Evolutionary conservation across 1,140 invertebrate genomes (phyloP).

Genomic region (Zaprionus gabonicus): DNA sequence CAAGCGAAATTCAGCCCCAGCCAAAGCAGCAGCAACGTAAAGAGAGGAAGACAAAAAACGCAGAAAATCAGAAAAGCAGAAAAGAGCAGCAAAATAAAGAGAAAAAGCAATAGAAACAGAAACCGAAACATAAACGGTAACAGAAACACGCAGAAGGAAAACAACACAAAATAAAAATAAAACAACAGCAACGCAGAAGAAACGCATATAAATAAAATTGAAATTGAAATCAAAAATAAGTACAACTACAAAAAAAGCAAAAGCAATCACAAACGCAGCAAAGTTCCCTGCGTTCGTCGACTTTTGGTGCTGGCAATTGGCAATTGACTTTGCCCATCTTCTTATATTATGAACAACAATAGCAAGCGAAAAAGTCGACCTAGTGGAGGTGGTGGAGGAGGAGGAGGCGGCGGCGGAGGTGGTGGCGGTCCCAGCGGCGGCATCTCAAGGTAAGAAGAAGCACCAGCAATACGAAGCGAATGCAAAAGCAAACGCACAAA

Average conservation of each 20-base stretch:
- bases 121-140: conserved; percentile 12
- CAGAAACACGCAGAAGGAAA: conserved; percentile 32
- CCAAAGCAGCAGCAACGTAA: conserved; percentile 33
- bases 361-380: conserved; percentile 84
- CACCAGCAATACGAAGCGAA: conserved; percentile 39
- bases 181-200: conserved; percentile 11
- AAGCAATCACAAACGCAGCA: conserved; percentile 29
- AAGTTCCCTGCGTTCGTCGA: conserved; percentile 66
- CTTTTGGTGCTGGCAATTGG: conserved; percentile 65
- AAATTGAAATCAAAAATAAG: conserved; percentile 46
- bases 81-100: conserved; percentile 27
- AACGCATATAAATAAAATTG: conserved; percentile 52
- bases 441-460: conserved; percentile 82
- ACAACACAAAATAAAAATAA: conserved; percentile 9
- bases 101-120: conserved; percentile 43
- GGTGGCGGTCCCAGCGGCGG: conserved; percentile 66
- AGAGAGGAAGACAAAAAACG: conserved; percentile 7
- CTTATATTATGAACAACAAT: conserved; percentile 77
- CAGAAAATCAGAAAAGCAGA: conserved; percentile 25
- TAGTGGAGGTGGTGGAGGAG: conserved; percentile 58
- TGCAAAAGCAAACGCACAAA: conserved; percentile 41
- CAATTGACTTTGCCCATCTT: conserved; percentile 61
- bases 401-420: conserved; percentile 52
- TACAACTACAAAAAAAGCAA: conserved; percentile 34
- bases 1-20: conserved; percentile 50